Evolutionary conservation across 2,113 vertebrate genomes (phyloP), one percentile per base, ranked within the genome.

Genomic region (Chascanopsetta lugubris): DNA sequence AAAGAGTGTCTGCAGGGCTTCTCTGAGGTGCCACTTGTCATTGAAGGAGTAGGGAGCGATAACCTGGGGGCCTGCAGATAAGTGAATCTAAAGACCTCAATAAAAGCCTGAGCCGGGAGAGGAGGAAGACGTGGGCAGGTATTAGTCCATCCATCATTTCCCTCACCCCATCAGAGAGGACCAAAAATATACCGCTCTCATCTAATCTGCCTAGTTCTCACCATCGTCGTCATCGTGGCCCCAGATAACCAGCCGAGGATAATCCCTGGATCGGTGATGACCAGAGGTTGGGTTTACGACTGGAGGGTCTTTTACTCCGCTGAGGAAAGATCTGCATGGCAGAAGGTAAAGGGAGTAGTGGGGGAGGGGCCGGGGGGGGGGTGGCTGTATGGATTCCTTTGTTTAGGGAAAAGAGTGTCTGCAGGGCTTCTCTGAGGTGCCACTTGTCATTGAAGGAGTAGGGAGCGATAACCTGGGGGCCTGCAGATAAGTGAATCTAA

Each of bases 71-170:
- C 45, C 72, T 58, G 67, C 51, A 79, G 82, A 86, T 88, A 90
- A 90, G 88, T 88, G 85, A 90, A 90, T 88, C 86, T 85, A 82
- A 87, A 88, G 85, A 85, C 83, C 83, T 86, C 85, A 87, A 81
- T 80, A 86, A 85, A n/a, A 82, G 74, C 69, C 54, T 2, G 17
- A 76, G 79, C 29, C 51, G 24, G 69, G 62, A 84, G 75, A 73
- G 82, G 63, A 71, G 77, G 73, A 83, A 58, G 83, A 63, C 70
- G 56, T 59, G 50, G 80, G 54, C 66, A 78, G 72, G 84, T 91
- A 80, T 91, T 87, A 85, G 58, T 54, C 88, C 82, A 87, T 79
- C 74, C 77, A 85, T 88, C 87, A 92, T 63, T 61, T 87, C 77
- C 82, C 81, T 77, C 79, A 87, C 86, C 85, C 43, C 57, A 71